These are phyloP conservation scores for Isoperla grammatica DNA, from an alignment of 2,888 invertebrate genomes.

Conservation along the genomic window DNA sequence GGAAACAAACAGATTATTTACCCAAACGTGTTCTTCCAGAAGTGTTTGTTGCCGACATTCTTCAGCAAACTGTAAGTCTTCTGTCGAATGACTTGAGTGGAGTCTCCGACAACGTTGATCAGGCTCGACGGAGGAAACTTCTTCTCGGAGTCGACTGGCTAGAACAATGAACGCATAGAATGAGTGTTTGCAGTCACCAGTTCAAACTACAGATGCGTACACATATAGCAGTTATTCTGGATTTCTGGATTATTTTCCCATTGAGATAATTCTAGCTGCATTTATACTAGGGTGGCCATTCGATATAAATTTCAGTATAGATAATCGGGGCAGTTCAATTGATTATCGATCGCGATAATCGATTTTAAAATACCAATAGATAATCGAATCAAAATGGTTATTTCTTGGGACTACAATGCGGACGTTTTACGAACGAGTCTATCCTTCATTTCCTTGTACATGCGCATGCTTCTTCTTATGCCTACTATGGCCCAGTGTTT, in stretches of 20 bases:
- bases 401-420: no score
- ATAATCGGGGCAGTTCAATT: no score
- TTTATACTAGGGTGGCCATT: no score
- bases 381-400: no score
- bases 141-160: constrained; percentile 28
- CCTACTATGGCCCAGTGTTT: no score
- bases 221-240: no score
- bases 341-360: no score
- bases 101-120: constrained; percentile 43
- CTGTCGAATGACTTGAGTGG: constrained; percentile 42
- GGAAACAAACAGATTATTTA: no score
- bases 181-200: background rate
- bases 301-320: no score
- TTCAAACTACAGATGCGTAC: no score
- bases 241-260: background rate
- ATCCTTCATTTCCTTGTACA: background rate
- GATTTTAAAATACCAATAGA: no score
- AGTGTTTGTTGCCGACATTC: constrained; percentile 40
- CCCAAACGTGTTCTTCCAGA: constrained; percentile 43
- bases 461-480: background rate
- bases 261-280: no score
- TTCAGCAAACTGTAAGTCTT: constrained; percentile 43
- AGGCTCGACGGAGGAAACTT: constrained; percentile 29
- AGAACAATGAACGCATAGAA: background rate
- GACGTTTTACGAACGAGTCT: background rate